phyloP scores from a whole-genome alignment of 2,113 vertebrate genomes.

The Tonatia bakeri region DNA sequence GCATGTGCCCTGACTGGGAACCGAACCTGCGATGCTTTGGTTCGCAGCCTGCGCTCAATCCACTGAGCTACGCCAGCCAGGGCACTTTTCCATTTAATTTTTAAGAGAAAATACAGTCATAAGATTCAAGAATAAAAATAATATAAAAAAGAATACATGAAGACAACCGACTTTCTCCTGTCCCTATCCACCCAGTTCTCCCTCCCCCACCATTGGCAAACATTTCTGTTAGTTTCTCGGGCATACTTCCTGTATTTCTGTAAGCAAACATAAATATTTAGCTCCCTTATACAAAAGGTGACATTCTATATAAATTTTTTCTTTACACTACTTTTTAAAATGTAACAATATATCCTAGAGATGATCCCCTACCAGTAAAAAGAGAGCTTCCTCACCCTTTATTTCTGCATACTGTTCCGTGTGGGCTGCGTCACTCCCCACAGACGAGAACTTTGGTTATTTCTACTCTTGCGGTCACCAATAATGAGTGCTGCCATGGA shows the following conservation, averaged over 20 bases:
- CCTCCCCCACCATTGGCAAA: neutral
- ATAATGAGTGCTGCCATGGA: neutral
- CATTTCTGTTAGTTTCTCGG: neutral
- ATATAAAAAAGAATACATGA: neutral
- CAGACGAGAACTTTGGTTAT: neutral
- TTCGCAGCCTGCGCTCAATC: too few species aligned
- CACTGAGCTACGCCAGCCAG: too few species aligned
- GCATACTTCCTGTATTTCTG: neutral
- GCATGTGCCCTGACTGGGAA: too few species aligned
- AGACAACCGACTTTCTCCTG: neutral
- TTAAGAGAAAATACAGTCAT: neutral
- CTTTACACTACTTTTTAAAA: neutral
- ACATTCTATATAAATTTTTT: neutral
- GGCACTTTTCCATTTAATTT: neutral
- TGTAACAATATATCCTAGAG: neutral
- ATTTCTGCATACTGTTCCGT: neutral
- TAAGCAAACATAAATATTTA: neutral
- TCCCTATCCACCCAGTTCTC: neutral
- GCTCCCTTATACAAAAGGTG: neutral
- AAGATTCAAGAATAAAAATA: neutral
- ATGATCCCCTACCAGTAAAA: neutral
- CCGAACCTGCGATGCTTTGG: too few species aligned
- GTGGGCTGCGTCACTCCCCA: neutral
- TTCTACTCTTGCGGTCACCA: neutral
- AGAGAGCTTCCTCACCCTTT: neutral